Base-by-base conservation (phyloP, 1,140 invertebrate species). In the Lepidostoma basale region DNA sequence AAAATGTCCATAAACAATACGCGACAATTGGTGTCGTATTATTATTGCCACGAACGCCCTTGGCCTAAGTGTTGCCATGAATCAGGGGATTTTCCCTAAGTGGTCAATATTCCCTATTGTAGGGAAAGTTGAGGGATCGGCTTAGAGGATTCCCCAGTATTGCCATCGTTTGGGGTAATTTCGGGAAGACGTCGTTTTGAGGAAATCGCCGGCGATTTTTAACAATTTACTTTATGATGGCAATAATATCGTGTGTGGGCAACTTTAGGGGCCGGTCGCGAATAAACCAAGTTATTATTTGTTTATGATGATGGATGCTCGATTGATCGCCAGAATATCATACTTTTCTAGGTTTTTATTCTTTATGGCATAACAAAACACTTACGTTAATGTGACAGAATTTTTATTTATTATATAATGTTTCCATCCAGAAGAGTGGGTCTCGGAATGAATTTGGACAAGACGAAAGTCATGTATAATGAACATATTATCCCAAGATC, bases 21-120 rank as follows among this genome's bases (percentile, higher is more conserved):
- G 40, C 16, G 42, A 25, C 36, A 28, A 18, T 23, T 23, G 45
- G 59, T 28, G 12, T 30, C 14, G 42, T 62, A 62, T 58, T 60
- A 59, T 67, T 20, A 40, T 56, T 66, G n/a, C 49, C 45, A 62
- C 30, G 20, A 28, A 25, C 60, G 56, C 40, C 52, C 52, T 56
- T 4, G 30, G 28, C 22, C 49, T 14, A 56, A 65, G 47, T 65
- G 62, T 39, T 39, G 33, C 47, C 64, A 70, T 70, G 42, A 70
- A 70, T 70, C 69, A 70, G 39, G 59, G 69, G 69, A 67, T 70
- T 70, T 63, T 40, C 23, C 58, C 64, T 67, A 70, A 70, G 69
- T 70, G 69, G 69, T 70, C 69, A 70, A 70, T 70, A 70, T 56
- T 56, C 49, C 47, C 66, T 33, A 59, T 60, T 60, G 58, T 33